A percentile compares a stretch with the other conserved stretches of the same genome.
Evolutionary conservation across 2,797 vertebrate genomes (phyloP).

Genomic region (Lindbergichthys nudifrons): DNA sequence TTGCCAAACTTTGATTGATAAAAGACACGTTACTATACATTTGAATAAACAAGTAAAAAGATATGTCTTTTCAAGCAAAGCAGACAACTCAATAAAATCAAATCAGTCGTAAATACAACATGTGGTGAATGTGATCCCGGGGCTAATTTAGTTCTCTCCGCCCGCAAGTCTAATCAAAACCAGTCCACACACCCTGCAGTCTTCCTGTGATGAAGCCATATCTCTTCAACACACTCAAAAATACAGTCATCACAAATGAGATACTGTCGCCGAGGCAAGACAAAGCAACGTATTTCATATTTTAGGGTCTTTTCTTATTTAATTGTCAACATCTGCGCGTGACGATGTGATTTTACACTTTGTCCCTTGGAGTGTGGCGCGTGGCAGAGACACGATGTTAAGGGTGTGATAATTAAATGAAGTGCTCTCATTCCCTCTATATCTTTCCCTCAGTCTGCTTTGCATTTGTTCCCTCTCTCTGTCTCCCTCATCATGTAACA

Average conservation of each 20-base stretch:
- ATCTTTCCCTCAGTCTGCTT: slow-evolving; percentile 43
- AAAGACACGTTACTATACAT: too few relatives aligned
- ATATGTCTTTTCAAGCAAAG: background rate
- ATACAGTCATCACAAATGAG: slow-evolving; percentile 40
- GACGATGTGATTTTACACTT: slow-evolving; percentile 64
- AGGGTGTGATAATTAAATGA: slow-evolving; percentile 73
- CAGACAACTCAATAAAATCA: background rate
- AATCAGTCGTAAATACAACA: background rate
- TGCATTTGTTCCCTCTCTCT: slow-evolving; percentile 45
- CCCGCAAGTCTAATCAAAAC: slow-evolving; percentile 21
- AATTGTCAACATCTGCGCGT: slow-evolving; percentile 66
- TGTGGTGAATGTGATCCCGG: slow-evolving; percentile 15
- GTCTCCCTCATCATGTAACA: slow-evolving; percentile 48
- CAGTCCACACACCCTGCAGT: slow-evolving; percentile 7
- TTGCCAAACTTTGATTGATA: background rate
- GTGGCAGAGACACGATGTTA: slow-evolving; percentile 45
- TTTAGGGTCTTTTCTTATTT: slow-evolving; percentile 50
- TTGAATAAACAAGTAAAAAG: background rate
- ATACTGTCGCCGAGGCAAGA: background rate
- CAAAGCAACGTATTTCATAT: slow-evolving; percentile 27
- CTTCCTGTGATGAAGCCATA: background rate
- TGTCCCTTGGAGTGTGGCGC: slow-evolving; percentile 62
- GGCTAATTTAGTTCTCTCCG: background rate
- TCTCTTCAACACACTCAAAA: slow-evolving; percentile 6
- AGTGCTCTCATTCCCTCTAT: slow-evolving; percentile 46